Base-by-base conservation (phyloP, 2,888 invertebrate genomes). In the Colostygia pectinataria region DNA sequence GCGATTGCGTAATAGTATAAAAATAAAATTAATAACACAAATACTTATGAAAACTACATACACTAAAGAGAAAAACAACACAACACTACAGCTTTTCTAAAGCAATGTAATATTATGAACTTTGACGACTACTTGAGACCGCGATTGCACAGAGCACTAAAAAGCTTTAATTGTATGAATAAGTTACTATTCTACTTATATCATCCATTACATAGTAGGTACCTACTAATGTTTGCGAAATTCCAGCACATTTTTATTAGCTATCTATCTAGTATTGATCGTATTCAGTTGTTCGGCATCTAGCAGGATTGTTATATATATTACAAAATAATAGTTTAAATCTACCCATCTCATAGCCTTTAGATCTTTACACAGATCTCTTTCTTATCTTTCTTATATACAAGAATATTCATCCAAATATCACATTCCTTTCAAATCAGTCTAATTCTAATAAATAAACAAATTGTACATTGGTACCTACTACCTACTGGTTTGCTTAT, bases 391-490 rank as follows among this genome's bases (percentile, higher is more conserved):
- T 57, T 62, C 66, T 59, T 71, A 24, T 23, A 34, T 27, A 36
- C 38, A 33, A 36, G 45, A 52, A 44, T 31, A 52, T 38, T 68
- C 67, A 61, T 61, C 77, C 80, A 78, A 78, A 74, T 86, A 87
- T 85, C 86, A 86, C 86, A 87, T 78, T 71, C 71, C 73, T 73
- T 74, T 72, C 78, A 79, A 80, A 77, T 85, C 86, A 87, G 85
- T 86, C 84, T 56, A 56, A 40, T 49, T 36, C 45, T 50, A 46
- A 49, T 24, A 45, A 38, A 34, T 24, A 24, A 36, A 12, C 13
- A 41, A 49, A 33, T 5, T 15, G 12, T 29, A 39, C 27, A 14
- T 39, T 5, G 6, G 24, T 41, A 41, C n/a, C n/a, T n/a, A n/a
- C n/a, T n/a, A n/a, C n/a, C n/a, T n/a, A n/a, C 47, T 41, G 14